Conservation (phyloP, 2,113 vertebrate genomes). For the Tricholaema leucomelas region DNA sequence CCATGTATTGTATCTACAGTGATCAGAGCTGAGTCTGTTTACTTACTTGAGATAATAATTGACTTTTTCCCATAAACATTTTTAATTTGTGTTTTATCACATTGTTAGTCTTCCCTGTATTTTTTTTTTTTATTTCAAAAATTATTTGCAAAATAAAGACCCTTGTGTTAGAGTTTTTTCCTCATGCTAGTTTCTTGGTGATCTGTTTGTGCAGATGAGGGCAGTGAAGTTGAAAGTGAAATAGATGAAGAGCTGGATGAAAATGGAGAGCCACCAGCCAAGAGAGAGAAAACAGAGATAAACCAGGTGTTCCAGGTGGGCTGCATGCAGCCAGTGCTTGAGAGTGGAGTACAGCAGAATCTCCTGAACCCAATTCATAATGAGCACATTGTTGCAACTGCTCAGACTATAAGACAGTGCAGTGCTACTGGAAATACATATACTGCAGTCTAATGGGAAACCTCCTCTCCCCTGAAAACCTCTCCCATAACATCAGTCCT, state of each 20-base stretch:
- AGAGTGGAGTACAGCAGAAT: slow-evolving; percentile 77
- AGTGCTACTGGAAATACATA: slow-evolving; percentile 84
- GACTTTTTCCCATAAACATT: not conserved
- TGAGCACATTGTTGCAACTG: slow-evolving; percentile 80
- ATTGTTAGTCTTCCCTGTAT: not conserved
- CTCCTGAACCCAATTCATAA: slow-evolving; percentile 82
- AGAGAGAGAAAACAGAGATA: slow-evolving; percentile 83
- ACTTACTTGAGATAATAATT: not conserved
- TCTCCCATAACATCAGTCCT: slow-evolving; percentile 55
- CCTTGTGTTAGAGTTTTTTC: not conserved
- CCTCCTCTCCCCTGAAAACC: not conserved
- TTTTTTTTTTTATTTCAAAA: not conserved
- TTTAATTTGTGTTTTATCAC: not conserved
- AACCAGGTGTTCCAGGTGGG: slow-evolving; percentile 80
- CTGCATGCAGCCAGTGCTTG: slow-evolving; percentile 78
- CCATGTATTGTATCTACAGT: not conserved
- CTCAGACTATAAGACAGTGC: slow-evolving; percentile 84
- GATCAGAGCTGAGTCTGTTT: not conserved
- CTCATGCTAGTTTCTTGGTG: slow-evolving; percentile 33
- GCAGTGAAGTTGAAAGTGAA: slow-evolving; percentile 85
- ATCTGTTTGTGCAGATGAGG: slow-evolving; percentile 81
- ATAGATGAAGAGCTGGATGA: slow-evolving; percentile 85
- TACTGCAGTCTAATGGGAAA: slow-evolving; percentile 79
- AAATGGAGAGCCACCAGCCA: slow-evolving; percentile 81
- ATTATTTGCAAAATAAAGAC: not conserved